A percentile compares a stretch with the other conserved stretches of the same genome.
phyloP scores from a whole-genome alignment of 1,140 invertebrate species.

The Oppia nitens region DNA sequence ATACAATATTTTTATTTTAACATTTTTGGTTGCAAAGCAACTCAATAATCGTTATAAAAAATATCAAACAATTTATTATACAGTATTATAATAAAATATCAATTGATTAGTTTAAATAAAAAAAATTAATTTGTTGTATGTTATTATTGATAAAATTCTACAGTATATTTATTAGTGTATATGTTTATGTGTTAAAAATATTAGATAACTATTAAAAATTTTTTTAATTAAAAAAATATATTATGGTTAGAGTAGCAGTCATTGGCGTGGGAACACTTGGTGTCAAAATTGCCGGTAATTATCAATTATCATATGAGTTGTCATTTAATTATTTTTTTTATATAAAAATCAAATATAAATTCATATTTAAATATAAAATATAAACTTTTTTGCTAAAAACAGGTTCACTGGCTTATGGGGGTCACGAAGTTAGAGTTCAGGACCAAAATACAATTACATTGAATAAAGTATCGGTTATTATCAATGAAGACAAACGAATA shows the following conservation, averaged over 20 bases:
- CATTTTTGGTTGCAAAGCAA: too few relatives aligned
- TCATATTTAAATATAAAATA: constrained; percentile 2
- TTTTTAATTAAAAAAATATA: neutral
- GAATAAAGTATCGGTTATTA: constrained; percentile 27
- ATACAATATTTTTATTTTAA: too few relatives aligned
- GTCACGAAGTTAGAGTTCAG: constrained; percentile 33
- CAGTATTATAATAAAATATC: too few relatives aligned
- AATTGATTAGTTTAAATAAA: too few relatives aligned
- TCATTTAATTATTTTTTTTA: neutral
- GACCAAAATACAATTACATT: constrained; percentile 28
- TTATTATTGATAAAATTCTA: neutral
- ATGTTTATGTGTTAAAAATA: neutral
- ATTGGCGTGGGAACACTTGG: constrained; percentile 33
- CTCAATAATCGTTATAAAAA: too few relatives aligned
- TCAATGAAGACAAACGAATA: constrained; percentile 30
- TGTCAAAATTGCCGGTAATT: constrained; percentile 32
- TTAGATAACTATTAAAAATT: neutral
- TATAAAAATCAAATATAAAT: too few relatives aligned
- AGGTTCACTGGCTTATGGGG: constrained; percentile 35
- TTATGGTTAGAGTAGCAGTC: constrained; percentile 32
- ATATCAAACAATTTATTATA: too few relatives aligned
- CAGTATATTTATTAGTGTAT: neutral
- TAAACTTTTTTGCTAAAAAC: too few relatives aligned
- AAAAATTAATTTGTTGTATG: too few relatives aligned
- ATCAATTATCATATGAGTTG: neutral